phyloP scores from a whole-genome alignment of 2,113 vertebrate species.

The Thalassarche chlororhynchos region DNA sequence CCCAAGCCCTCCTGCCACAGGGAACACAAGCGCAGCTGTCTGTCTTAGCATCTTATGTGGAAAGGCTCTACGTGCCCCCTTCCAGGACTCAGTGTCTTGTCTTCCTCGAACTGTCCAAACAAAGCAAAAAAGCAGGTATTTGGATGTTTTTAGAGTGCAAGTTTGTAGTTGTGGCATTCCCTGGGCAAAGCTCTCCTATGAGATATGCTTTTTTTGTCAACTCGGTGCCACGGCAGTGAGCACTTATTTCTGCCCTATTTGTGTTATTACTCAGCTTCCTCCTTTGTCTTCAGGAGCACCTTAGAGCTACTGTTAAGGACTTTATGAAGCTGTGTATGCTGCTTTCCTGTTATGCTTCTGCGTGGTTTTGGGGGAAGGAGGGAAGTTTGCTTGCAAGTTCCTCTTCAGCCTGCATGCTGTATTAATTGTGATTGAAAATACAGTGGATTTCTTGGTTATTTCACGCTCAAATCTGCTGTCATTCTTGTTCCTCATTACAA shows the following conservation, averaged over 20 bases:
- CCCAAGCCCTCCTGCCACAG: not conserved
- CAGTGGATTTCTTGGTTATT: not conserved
- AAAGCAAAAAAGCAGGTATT: not conserved
- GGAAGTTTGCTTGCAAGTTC: not conserved
- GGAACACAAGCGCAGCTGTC: not conserved
- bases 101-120: not conserved
- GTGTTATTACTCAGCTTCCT: not conserved
- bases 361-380: not conserved
- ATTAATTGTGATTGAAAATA: not conserved
- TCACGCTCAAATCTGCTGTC: not conserved
- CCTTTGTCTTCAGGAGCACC: not conserved
- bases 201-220: not conserved
- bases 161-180: not conserved
- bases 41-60: not conserved
- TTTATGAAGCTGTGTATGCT: not conserved
- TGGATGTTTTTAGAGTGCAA: not conserved
- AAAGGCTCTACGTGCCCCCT: not conserved
- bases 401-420: accelerated
- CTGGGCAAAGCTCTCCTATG: not conserved
- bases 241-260: not conserved
- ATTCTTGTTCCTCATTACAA: not conserved
- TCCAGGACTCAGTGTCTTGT: not conserved
- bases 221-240: not conserved
- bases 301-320: not conserved
- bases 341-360: not conserved